Base-by-base conservation (phyloP, 2,113 vertebrate genomes). In the Tonatia bakeri region DNA sequence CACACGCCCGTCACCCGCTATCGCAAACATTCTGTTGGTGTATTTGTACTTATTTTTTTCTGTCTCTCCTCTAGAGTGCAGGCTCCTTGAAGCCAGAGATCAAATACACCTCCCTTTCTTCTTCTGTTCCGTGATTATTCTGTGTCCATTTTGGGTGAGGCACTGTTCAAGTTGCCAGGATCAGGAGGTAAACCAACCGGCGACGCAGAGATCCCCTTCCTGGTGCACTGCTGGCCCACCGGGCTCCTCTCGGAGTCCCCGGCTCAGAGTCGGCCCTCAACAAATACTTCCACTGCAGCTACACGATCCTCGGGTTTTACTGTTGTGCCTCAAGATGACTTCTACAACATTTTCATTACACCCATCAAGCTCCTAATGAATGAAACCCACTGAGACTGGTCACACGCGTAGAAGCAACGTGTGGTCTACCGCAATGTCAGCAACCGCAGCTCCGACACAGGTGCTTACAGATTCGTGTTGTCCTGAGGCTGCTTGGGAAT, bases 261-360 rank as follows among this genome's bases (percentile, higher is more conserved):
- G n/a, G 6, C 0, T 33, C 10, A 19, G 31, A 43, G 31, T 4
- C 40, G 4, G 13, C 20, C 11, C 19, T 75, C 33, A 47, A 56
- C 38, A 67, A 47, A 38, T n/a, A 12, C 5, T 11, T 59, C 43
- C 15, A 26, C 0, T 15, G 17, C 75, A 38, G 70, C 33, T 8
- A 70, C 13, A 5, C 33, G 16, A 75, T 17, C 50, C 38, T 43
- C 47, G 33, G 31, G 17, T 65, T 72, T 40, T 28, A 72, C 38
- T 56, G 22, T 38, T 82, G 52, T 65, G 33, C 15, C 93, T 85
- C 61, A 22, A 5, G 24, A 69, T 2, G 4, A 3, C 40, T 82
- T 84, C 72, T 67, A n/a, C 81, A 87, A 83, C 36, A 65, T 36
- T 81, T 69, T 75, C 52, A 95, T 85, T 80, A 96, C 93, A 93